Conservation (phyloP, 2,888 invertebrate genomes). For the Pandemis corylana region DNA sequence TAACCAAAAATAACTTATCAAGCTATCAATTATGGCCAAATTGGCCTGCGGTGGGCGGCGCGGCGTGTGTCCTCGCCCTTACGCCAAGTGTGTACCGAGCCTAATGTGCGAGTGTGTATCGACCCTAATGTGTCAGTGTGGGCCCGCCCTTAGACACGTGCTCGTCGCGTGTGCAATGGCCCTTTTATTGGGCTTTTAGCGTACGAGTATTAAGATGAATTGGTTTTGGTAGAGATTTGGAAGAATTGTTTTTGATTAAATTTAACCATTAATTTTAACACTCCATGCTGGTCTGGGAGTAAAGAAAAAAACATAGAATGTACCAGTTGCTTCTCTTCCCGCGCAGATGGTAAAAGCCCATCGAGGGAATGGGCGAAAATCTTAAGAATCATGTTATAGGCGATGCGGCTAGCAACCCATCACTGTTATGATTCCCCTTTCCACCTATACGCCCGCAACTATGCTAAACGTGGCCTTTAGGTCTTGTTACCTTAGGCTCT, state of each 20-base stretch:
- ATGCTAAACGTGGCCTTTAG: no score
- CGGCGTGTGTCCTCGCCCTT: slow-evolving; percentile 54
- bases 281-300: no score
- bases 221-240: background rate
- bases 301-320: no score
- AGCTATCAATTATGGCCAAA: slow-evolving; percentile 62
- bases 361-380: no score
- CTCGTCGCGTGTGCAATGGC: slow-evolving; percentile 68
- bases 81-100: slow-evolving; percentile 42
- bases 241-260: background rate
- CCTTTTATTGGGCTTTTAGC: slow-evolving; percentile 66
- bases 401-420: no score
- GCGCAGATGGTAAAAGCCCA: no score
- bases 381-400: no score
- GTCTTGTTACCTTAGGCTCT: no score
- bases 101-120: slow-evolving; percentile 43
- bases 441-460: no score
- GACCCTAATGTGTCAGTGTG: slow-evolving; percentile 59
- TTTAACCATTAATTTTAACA: no score
- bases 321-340: no score
- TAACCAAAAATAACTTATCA: slow-evolving; percentile 48
- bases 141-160: slow-evolving; percentile 64
- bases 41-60: slow-evolving; percentile 63
- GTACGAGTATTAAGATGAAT: slow-evolving; percentile 40
- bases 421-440: no score